Evolutionary conservation across 2,113 vertebrate species (phyloP).

Genomic region (Microtus richardsoni): DNA sequence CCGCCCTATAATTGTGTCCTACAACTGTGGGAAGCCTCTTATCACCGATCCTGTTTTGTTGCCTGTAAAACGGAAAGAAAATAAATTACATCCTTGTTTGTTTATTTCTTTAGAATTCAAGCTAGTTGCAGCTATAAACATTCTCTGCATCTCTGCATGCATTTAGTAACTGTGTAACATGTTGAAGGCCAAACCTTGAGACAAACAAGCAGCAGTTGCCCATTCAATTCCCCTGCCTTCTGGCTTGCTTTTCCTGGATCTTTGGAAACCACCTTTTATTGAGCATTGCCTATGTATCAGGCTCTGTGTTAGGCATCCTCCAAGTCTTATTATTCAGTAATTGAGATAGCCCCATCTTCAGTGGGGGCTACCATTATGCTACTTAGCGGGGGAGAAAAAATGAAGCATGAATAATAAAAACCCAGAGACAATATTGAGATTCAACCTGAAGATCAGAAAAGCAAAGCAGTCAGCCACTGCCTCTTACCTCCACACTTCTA

Average conservation of each 20-base stretch:
- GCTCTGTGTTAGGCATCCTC: background rate
- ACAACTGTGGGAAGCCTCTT: background rate
- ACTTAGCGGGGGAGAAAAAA: background rate
- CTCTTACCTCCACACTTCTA: too few relatives aligned
- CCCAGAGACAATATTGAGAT: too few relatives aligned
- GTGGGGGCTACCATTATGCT: background rate
- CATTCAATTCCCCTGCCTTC: background rate
- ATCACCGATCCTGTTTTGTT: background rate
- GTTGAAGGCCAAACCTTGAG: background rate
- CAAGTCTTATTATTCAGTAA: background rate
- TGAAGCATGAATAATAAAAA: too few relatives aligned
- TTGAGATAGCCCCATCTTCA: background rate
- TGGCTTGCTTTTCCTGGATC: background rate
- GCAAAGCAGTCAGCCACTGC: too few relatives aligned
- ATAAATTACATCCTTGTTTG: background rate
- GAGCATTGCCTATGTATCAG: background rate
- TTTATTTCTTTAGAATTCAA: background rate
- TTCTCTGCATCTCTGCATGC: accelerated
- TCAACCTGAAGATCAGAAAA: too few relatives aligned
- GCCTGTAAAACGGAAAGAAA: background rate
- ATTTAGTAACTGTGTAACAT: background rate
- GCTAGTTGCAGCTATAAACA: background rate
- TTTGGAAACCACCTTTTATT: background rate
- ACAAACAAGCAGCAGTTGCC: background rate
- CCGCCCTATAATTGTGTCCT: background rate